These are phyloP conservation scores for Cremastobaeus sp. DNA, from an alignment of 2,888 invertebrate genomes.

Conservation along the genomic window DNA sequence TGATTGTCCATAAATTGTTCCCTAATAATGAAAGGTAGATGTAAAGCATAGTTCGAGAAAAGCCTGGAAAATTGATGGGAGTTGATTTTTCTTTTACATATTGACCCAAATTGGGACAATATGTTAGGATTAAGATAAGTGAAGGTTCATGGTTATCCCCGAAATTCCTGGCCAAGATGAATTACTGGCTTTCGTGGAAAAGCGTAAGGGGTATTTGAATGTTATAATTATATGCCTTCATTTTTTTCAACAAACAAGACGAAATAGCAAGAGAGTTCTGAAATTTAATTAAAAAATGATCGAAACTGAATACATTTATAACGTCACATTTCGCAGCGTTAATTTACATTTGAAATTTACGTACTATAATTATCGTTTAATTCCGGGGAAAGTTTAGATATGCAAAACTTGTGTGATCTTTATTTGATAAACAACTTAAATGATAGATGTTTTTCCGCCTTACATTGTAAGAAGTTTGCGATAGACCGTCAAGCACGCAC, in stretches of 20 bases:
- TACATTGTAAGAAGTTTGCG: conserved; percentile 14
- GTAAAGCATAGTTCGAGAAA: background rate
- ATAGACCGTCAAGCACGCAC: conserved; percentile 19
- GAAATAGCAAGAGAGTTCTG: no score
- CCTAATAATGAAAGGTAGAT: background rate
- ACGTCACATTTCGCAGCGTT: conserved; percentile 13
- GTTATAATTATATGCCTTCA: no score
- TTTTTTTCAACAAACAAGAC: no score
- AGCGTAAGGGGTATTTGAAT: no score
- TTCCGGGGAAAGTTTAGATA: conserved; percentile 36
- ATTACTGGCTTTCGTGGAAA: no score
- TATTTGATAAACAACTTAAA: conserved; percentile 39
- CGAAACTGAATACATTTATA: background rate
- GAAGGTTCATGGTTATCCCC: no score
- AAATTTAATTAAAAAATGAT: no score
- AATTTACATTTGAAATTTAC: conserved; percentile 16
- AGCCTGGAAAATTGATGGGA: no score
- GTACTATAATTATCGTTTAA: conserved; percentile 31
- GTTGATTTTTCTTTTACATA: no score
- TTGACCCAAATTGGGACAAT: no score
- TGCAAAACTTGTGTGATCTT: conserved; percentile 47
- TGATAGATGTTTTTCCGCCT: conserved; percentile 48
- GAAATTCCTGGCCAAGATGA: no score
- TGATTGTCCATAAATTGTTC: conserved; percentile 8
- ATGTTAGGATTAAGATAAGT: no score